Conservation (phyloP, 1,140 invertebrate species). For the Hycleus cichorii region DNA sequence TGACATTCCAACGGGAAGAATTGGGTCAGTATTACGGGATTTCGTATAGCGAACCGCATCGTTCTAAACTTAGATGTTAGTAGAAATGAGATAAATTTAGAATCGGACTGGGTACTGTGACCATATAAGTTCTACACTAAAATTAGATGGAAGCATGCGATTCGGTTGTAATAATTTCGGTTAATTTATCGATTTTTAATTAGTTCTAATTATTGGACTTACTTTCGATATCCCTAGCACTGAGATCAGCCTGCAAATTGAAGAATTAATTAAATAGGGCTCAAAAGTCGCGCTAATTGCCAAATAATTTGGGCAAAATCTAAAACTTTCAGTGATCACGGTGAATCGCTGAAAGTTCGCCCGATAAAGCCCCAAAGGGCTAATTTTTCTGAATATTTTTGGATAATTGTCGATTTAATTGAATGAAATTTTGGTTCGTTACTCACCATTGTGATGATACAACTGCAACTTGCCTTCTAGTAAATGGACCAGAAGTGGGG, state of each 20-base stretch:
- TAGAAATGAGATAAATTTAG: constrained; percentile 5
- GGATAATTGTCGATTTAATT: too few relatives aligned
- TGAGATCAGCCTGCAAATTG: constrained; percentile 50
- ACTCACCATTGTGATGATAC: constrained; percentile 58
- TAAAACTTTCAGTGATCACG: background rate
- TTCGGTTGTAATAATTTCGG: constrained; percentile 1
- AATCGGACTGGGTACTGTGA: constrained; percentile 10
- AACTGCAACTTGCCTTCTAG: constrained; percentile 54
- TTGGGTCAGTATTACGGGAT: constrained; percentile 12
- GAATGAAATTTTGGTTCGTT: too few relatives aligned
- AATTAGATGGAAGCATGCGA: constrained; percentile 6
- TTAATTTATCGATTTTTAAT: background rate
- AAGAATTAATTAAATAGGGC: background rate
- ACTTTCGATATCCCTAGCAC: constrained; percentile 66
- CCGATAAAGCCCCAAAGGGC: too few relatives aligned
- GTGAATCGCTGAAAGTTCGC: background rate
- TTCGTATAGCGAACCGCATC: background rate
- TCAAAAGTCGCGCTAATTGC: background rate
- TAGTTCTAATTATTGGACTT: constrained; percentile 45
- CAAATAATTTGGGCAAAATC: background rate
- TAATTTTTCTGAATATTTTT: too few relatives aligned
- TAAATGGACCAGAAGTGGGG: constrained; percentile 63
- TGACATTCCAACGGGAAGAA: background rate
- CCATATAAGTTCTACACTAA: constrained; percentile 15
- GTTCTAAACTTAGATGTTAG: constrained; percentile 9